These are phyloP conservation scores for Notamacropus eugenii DNA, from an alignment of 2,797 vertebrate species.

Conservation along the genomic window DNA sequence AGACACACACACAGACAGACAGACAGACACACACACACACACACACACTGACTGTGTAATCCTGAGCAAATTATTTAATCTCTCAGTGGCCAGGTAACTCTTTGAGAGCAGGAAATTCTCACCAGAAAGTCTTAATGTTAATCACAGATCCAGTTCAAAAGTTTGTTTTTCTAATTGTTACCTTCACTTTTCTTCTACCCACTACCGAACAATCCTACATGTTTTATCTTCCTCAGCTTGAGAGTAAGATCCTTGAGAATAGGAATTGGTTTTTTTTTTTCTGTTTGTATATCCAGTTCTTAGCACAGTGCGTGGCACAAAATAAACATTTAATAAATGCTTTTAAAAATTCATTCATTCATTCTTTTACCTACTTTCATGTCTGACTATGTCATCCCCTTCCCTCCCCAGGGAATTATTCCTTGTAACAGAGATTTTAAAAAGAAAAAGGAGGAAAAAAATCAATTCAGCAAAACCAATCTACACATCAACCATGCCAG, in stretches of 20 bases:
- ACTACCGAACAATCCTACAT: background rate
- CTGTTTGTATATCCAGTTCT: background rate
- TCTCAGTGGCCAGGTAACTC: background rate
- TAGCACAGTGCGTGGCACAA: background rate
- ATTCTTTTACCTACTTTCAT: background rate
- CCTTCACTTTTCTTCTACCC: background rate
- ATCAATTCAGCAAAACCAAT: background rate
- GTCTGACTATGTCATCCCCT: background rate
- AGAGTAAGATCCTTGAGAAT: too few relatives aligned
- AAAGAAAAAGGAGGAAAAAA: background rate
- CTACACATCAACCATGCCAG: background rate
- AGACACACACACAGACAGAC: too few relatives aligned
- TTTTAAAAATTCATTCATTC: background rate
- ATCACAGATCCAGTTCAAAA: background rate
- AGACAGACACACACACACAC: too few relatives aligned
- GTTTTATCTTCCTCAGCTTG: background rate
- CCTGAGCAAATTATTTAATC: background rate
- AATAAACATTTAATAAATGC: background rate
- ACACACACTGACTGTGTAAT: background rate
- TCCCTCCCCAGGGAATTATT: background rate
- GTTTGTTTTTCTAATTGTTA: background rate
- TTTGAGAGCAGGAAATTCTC: background rate
- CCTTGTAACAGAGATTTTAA: background rate
- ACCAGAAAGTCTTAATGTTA: background rate
- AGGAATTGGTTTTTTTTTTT: background rate